These are phyloP conservation scores for Xanthia icteritia DNA, from an alignment of 2,888 invertebrate species.

Conservation along the genomic window DNA sequence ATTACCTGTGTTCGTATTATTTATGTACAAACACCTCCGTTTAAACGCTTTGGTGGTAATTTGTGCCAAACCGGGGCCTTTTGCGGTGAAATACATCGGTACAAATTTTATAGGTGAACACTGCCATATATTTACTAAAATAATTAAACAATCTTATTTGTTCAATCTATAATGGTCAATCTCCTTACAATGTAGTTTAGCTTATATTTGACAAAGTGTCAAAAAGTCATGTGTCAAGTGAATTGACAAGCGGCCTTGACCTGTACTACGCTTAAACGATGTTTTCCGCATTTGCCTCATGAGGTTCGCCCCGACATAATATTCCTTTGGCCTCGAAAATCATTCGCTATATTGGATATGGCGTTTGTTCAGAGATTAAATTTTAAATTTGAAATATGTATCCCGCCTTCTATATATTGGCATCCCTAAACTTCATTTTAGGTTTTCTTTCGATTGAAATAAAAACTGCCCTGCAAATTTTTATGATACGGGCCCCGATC, in stretches of 20 bases:
- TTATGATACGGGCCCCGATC: background rate
- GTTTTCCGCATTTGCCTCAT: background rate
- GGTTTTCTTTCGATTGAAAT: background rate
- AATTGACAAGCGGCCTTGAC: background rate
- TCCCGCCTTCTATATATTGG: background rate
- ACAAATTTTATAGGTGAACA: background rate
- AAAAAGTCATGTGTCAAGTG: background rate
- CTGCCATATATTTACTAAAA: background rate
- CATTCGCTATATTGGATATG: background rate
- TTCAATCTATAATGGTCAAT: background rate
- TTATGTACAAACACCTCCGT: slow-evolving; percentile 16
- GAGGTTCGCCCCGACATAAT: background rate
- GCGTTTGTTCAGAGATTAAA: background rate
- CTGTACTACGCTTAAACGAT: too few species aligned
- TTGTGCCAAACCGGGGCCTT: background rate
- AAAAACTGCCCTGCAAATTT: background rate
- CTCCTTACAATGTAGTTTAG: background rate
- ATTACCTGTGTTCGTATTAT: slow-evolving; percentile 28
- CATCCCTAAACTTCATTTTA: background rate
- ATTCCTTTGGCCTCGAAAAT: background rate
- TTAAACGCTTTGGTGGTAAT: background rate
- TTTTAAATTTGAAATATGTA: background rate
- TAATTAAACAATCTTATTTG: background rate
- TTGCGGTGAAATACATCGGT: background rate
- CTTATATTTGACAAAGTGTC: background rate